Base-by-base conservation (phyloP, 64 coral and sea anemone species). In the Stichodactyla mertensii region DNA sequence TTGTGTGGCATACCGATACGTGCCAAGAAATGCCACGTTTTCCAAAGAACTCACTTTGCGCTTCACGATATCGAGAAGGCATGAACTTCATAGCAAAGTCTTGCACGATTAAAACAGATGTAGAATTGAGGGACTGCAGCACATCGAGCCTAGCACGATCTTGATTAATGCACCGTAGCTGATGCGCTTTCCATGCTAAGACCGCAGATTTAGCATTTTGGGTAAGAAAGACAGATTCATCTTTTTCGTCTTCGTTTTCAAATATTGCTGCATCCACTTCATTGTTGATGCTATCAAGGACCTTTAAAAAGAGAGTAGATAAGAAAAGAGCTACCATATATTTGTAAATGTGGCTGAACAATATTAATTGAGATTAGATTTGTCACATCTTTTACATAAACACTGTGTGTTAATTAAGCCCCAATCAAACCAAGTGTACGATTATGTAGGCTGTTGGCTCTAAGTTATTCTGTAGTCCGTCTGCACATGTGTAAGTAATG, bases 11-110 rank as follows among this genome's bases (percentile, higher is more conserved):
- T n/a, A n/a, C n/a, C n/a, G n/a, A n/a, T n/a, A n/a, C n/a, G n/a
- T n/a, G n/a, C n/a, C n/a, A 64, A 87, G 64, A 87, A 12, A 87
- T 22, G 4, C 85, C 85, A 5, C 64, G 64, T 54, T 87, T 87
- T 13, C 66, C 85, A 55, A 77, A 87, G 27, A 87, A 87, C 1
- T 87, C 85, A 51, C 85, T 87, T 54, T 87, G 85, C 0, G 85
- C 85, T 77, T 87, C 85, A 4, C 67, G 64, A 70, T 87, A 87
- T 71, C 55, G 85, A 13, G 55, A 51, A 55, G 64, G 85, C 16
- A 87, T 54, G 51, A 86, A 86, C 19, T 86, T 86, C 85, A 86
- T 86, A 18, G 51, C 64, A 18, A 86, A 86, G 55, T 86, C 85
- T 22, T 86, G 36, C 7, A 74, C 85, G 52, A 86, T 86, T 54